phyloP scores from a whole-genome alignment of 2,113 vertebrate genomes.

The Prinia subflava region DNA sequence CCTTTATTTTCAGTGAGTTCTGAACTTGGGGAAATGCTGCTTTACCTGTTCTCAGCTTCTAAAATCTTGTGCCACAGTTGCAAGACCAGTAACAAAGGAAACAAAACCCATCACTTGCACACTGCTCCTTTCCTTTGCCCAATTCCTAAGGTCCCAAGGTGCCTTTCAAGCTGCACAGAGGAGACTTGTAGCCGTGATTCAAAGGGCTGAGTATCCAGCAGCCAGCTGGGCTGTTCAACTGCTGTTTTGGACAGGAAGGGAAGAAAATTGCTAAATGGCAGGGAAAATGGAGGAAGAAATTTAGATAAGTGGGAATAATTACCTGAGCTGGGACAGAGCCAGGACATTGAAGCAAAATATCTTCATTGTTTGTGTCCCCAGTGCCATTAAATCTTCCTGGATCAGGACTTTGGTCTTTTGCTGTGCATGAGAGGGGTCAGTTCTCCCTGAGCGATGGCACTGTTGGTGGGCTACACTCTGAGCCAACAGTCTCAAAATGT shows the following conservation, averaged over 20 bases:
- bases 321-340: slow-evolving; percentile 20
- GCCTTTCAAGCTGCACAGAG: not conserved
- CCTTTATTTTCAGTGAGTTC: not conserved
- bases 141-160: not conserved
- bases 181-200: not conserved
- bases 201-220: not conserved
- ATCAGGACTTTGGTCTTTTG: not conserved
- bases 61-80: not conserved
- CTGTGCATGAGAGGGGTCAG: not conserved
- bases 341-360: not conserved
- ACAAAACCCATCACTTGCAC: not conserved
- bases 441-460: not conserved
- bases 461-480: not conserved
- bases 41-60: not conserved
- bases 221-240: not conserved
- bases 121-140: not conserved
- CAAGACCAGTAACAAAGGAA: not conserved
- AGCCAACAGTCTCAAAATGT: not conserved
- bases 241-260: not conserved
- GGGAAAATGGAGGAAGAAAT: slow-evolving; percentile 47
- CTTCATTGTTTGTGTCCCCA: not conserved
- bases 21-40: not conserved
- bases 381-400: not conserved
- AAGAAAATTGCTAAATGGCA: slow-evolving; percentile 23
- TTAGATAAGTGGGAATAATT: slow-evolving; percentile 37